Percentiles rank a stretch among this genome's conserved stretches.
Evolutionary conservation across 2,113 vertebrate genomes (phyloP).

Genomic region (Pheucticus melanocephalus): DNA sequence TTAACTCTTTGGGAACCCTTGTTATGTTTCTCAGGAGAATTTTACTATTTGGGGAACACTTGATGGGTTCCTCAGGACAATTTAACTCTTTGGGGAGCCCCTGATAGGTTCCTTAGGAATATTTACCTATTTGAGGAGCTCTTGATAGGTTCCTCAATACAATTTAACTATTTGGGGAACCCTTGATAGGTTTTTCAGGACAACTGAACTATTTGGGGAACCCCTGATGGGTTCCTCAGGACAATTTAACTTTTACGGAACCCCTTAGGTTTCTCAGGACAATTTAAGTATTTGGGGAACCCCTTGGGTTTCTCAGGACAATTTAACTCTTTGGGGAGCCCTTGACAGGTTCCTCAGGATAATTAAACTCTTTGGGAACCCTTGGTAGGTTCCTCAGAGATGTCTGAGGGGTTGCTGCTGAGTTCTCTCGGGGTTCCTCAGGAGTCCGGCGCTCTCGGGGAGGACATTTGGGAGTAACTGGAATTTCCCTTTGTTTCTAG

Average conservation of each 20-base stretch:
- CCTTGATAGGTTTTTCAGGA: background rate
- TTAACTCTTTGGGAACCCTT: background rate
- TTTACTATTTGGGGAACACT: background rate
- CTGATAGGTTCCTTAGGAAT: background rate
- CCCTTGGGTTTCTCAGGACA: background rate
- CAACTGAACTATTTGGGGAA: background rate
- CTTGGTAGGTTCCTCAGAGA: background rate
- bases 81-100: background rate
- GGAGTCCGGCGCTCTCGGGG: fast-evolving
- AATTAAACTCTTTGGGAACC: background rate
- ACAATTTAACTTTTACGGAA: background rate
- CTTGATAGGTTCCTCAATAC: background rate
- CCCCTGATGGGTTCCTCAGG: background rate
- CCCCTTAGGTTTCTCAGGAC: background rate
- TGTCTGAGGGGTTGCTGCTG: background rate
- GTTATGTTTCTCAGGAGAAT: background rate
- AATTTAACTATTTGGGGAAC: background rate
- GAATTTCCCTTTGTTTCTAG: conserved; percentile 66
- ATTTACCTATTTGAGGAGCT: background rate
- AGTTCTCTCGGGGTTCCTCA: background rate
- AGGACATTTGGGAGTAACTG: background rate
- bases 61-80: background rate
- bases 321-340: background rate
- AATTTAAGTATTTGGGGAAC: background rate
- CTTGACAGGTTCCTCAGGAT: background rate